These are phyloP conservation scores for Musca vetustissima DNA, from an alignment of 1,140 invertebrate species.

Conservation along the genomic window DNA sequence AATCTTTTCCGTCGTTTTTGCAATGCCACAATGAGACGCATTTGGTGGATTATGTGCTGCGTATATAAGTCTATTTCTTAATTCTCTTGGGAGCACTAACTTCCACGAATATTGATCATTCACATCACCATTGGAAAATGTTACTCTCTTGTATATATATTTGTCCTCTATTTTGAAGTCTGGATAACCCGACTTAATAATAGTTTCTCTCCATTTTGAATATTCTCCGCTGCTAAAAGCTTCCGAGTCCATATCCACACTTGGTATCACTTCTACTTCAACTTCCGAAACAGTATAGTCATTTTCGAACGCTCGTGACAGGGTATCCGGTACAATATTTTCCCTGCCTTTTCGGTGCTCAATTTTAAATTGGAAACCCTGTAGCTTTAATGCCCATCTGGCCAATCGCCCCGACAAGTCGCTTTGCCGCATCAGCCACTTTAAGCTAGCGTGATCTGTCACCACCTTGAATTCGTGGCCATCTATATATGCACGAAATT, in stretches of 20 bases:
- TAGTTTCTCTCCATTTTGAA: background rate
- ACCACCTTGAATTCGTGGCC: slow-evolving; percentile 33
- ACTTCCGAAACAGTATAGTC: background rate
- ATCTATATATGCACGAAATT: slow-evolving; percentile 40
- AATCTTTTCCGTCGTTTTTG: background rate
- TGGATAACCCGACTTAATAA: slow-evolving; percentile 23
- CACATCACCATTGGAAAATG: background rate
- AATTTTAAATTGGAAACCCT: slow-evolving; percentile 33
- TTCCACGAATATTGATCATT: background rate
- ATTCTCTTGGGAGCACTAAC: background rate
- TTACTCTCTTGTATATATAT: slow-evolving; percentile 26
- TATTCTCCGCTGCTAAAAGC: slow-evolving; percentile 26
- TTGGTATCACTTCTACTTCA: slow-evolving; percentile 11
- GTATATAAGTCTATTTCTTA: background rate
- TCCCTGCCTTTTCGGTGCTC: slow-evolving; percentile 49
- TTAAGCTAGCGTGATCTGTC: slow-evolving; percentile 30
- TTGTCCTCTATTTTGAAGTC: slow-evolving; percentile 26
- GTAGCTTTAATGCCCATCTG: slow-evolving; percentile 23
- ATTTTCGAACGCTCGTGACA: slow-evolving; percentile 34
- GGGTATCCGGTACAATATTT: slow-evolving; percentile 46
- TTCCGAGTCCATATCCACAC: slow-evolving; percentile 11
- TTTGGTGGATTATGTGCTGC: background rate
- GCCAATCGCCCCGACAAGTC: slow-evolving; percentile 29
- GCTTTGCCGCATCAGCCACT: slow-evolving; percentile 32
- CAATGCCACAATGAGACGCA: background rate